Base-by-base conservation (phyloP, 2,888 invertebrate genomes). In the Erebia ligea region DNA sequence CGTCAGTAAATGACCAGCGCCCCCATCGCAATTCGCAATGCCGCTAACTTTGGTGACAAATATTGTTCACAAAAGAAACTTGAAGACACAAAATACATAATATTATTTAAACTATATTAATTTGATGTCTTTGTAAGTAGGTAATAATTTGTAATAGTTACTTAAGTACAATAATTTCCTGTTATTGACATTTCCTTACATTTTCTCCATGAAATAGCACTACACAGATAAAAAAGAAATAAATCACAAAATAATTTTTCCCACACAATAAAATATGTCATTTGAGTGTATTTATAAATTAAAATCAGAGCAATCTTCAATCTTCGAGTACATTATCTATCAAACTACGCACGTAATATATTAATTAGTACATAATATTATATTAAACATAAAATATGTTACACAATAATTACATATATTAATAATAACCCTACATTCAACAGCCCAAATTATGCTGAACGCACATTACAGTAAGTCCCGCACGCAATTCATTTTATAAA, bases 331-430 rank as follows among this genome's bases (percentile, higher is more conserved):
- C 50, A 50, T 15, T n/a, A 50, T 15, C 50, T 50, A 13, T 50
- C 50, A 40, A 40, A 15, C 2, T 42, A 59, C 40, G 17, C 9
- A 13, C 6, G 5, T 42, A 40, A 45, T 62, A 62, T 45, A 61
- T 61, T 61, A 62, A n/a, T 45, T 42, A 11, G 9, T 59, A 48
- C 42, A 48, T 45, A 13, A 13, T 45, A 45, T 6, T 15, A 19
- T 19, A 21, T 45, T 62, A 2, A 21, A 62, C 45, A n/a, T n/a
- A 48, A 45, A 10, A 62, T 62, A 48, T 62, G 15, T 48, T 62
- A 48, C 21, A 25, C 52, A 9, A 10, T 17, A 6, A 57, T 15
- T 57, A 34, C 0, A n/a, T n/a, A n/a, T n/a, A 40, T 15, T 45
- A 19, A 8, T 48, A 62, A 48, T 48, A 40, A 40, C 8, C 19